Percentiles rank a stretch among this genome's conserved stretches.
These are phyloP conservation scores for Lordiphosa stackelbergi DNA, from an alignment of 1,140 invertebrate genomes.

Conservation along the genomic window DNA sequence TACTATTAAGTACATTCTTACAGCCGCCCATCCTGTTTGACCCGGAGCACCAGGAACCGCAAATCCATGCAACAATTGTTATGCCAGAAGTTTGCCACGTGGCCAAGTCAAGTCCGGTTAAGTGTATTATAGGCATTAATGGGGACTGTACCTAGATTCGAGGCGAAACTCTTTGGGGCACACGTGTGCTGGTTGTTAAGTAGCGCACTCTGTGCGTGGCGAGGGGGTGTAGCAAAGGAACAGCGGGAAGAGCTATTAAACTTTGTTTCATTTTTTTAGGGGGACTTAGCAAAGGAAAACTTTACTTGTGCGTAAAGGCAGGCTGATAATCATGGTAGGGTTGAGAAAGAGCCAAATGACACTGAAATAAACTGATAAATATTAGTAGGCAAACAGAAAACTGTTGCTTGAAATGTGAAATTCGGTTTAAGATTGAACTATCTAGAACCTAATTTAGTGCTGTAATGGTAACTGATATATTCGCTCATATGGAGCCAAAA, in stretches of 20 bases:
- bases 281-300: conserved; percentile 15
- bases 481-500: no score
- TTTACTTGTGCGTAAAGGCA: conserved; percentile 31
- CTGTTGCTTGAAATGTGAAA: no score
- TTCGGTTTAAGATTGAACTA: no score
- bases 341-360: no score
- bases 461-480: no score
- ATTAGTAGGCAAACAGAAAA: no score
- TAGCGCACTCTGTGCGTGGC: conserved; percentile 12
- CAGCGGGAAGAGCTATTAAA: conserved; percentile 19
- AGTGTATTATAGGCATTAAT: conserved; percentile 63
- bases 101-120: conserved; percentile 38
- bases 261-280: conserved; percentile 15
- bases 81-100: conserved; percentile 58
- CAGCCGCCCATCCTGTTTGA: conserved; percentile 13
- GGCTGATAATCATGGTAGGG: conserved; percentile 11
- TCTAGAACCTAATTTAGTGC: no score
- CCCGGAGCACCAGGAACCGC: conserved; percentile 22
- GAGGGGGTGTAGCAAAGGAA: not conserved
- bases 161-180: conserved; percentile 35
- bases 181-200: conserved; percentile 57
- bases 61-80: conserved; percentile 67
- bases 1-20: conserved; percentile 24
- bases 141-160: conserved; percentile 21
- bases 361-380: no score